A percentile compares a stretch with the other conserved stretches of the same genome.
phyloP scores from a whole-genome alignment of 2,797 vertebrate genomes.

The Sebastes iracundus region DNA sequence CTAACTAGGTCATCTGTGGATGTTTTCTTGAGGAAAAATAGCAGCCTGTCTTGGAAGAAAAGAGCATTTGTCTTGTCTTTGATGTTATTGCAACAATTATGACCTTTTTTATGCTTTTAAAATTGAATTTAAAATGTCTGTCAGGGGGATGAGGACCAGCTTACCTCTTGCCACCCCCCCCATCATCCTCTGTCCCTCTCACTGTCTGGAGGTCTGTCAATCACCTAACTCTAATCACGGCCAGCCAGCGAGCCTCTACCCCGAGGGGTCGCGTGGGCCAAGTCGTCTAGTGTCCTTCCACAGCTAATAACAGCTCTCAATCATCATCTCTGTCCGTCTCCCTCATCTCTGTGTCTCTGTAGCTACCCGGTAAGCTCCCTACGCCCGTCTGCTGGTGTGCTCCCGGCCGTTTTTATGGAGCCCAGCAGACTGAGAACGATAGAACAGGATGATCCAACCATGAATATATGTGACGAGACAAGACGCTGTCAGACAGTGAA shows the following conservation, averaged over 20 bases:
- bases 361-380: conserved; percentile 54
- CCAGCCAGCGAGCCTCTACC: conserved; percentile 56
- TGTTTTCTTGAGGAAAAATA: conserved; percentile 39
- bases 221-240: conserved; percentile 75
- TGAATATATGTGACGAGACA: conserved; percentile 63
- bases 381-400: conserved; percentile 39
- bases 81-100: conserved; percentile 20
- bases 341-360: conserved; percentile 60
- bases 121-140: conserved; percentile 29
- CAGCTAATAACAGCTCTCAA: conserved; percentile 80
- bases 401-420: conserved; percentile 57
- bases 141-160: conserved; percentile 17
- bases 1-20: conserved; percentile 69
- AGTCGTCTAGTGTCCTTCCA: conserved; percentile 74
- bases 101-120: conserved; percentile 25
- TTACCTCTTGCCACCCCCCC: conserved; percentile 2
- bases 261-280: conserved; percentile 59
- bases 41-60: conserved; percentile 18
- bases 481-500: conserved; percentile 49
- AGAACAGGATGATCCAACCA: conserved; percentile 50
- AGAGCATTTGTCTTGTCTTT: conserved; percentile 22
- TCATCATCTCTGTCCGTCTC: conserved; percentile 74
- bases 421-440: conserved; percentile 59
- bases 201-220: conserved; percentile 62
- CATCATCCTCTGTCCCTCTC: conserved; percentile 24